Percentiles rank a stretch among this genome's conserved stretches.
Evolutionary conservation across 2,888 invertebrate species (phyloP).

Genomic region (Dicycla oo): DNA sequence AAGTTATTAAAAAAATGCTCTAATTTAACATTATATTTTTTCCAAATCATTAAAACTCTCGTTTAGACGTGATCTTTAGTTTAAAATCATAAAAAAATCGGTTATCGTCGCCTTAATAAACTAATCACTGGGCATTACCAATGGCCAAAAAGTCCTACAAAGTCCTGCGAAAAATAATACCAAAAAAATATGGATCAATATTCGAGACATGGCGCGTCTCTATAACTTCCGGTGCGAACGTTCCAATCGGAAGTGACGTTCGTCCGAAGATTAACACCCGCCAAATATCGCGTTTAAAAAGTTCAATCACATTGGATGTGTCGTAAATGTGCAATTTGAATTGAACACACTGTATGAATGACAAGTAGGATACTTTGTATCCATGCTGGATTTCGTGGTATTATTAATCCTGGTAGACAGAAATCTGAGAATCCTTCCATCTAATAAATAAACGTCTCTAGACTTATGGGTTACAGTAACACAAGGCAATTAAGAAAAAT

Average conservation of each 20-base stretch:
- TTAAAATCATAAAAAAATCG: too few relatives aligned
- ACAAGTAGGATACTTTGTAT: slow-evolving; percentile 45
- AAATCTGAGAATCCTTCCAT: slow-evolving; percentile 15
- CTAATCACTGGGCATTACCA: not conserved
- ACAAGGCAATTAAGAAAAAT: slow-evolving; percentile 11
- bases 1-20: too few relatives aligned
- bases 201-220: slow-evolving; percentile 60
- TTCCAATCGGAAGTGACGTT: slow-evolving; percentile 72
- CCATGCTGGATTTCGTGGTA: slow-evolving; percentile 21
- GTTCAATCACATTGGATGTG: slow-evolving; percentile 68
- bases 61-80: too few relatives aligned
- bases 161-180: slow-evolving; percentile 22
- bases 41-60: too few relatives aligned
- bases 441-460: not conserved
- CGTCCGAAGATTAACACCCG: slow-evolving; percentile 68
- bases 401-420: slow-evolving; percentile 32
- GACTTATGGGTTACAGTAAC: not conserved
- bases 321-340: slow-evolving; percentile 62
- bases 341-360: slow-evolving; percentile 43
- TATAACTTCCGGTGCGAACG: slow-evolving; percentile 70
- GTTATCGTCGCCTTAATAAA: too few relatives aligned
- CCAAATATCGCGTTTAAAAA: slow-evolving; percentile 66
- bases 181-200: slow-evolving; percentile 60
- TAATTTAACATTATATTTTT: too few relatives aligned
- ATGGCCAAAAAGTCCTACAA: not conserved